Evolutionary conservation across 2,888 invertebrate species (phyloP), one percentile per base, ranked within the genome.

Genomic region (Euplagia quadripunctaria): DNA sequence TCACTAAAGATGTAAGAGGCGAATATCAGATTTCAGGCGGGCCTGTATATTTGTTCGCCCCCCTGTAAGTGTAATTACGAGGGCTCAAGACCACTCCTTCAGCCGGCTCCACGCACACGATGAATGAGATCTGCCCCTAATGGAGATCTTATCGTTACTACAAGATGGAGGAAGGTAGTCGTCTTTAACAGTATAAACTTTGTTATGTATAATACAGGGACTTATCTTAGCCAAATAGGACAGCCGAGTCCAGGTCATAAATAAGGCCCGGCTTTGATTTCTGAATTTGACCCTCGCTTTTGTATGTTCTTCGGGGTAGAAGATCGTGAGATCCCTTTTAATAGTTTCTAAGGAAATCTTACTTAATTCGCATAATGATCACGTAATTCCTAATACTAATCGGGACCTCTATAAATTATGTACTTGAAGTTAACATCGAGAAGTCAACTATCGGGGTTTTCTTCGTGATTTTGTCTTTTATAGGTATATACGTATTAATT

Each of bases 261-360:
- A 95, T 94, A 94, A 94, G 88, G 87, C 82, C 83, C 88, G 92
- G 92, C 93, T 94, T 94, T 94, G 94, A 94, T 95, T 94, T 93
- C 93, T 93, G 91, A 91, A 93, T 91, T 92, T 93, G 93, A 94
- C 93, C 93, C 90, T 90, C 81, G 87, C 89, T 91, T 55, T 89
- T 81, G 81, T 89, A 86, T 87, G 87, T 89, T 91, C 90, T 91
- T 91, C 86, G 89, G 91, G 88, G 89, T 83, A 31, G 85, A 87
- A 88, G 87, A 88, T 92, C 91, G 86, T 87, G 87, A 90, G 89
- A 91, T 92, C 92, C 93, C 92, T 92, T 93, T 93, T 93, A 93
- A 93, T 94, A 93, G 93, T 93, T 92, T 88, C 88, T 84, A 88
- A 89, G 90, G 88, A 92, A 92, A 93, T 93, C 91, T 91, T 87